Percentiles rank a stretch among this genome's conserved stretches.
Conservation (phyloP, 1,140 invertebrate genomes). For the Teleogryllus occipitalis region DNA sequence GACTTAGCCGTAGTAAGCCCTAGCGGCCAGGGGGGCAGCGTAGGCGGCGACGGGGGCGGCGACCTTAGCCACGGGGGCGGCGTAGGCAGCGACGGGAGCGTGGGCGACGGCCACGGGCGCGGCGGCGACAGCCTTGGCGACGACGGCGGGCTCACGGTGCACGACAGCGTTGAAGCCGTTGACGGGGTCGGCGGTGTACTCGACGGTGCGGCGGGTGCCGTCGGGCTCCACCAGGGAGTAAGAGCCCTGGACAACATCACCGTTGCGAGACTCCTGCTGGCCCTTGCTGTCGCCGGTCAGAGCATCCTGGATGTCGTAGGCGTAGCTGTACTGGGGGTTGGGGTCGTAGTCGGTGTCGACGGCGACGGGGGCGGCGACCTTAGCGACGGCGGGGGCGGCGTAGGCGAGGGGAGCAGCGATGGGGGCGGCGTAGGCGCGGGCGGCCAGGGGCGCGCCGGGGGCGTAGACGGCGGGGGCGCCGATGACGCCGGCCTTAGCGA, state of each 20-base stretch:
- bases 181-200: conserved; percentile 43
- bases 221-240: conserved; percentile 49
- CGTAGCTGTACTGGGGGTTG: conserved; percentile 44
- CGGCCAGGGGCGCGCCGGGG: conserved; percentile 11
- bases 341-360: conserved; percentile 26
- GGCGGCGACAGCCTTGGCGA: conserved; percentile 39
- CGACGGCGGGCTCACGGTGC: conserved; percentile 31
- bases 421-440: conserved; percentile 4
- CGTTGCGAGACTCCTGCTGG: conserved; percentile 43
- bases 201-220: conserved; percentile 45
- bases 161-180: conserved; percentile 51
- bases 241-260: conserved; percentile 45
- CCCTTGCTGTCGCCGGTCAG: conserved; percentile 46
- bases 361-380: conserved; percentile 26
- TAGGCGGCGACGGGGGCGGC: neutral
- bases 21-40: conserved; percentile 15
- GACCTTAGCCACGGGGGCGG: conserved; percentile 10
- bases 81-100: conserved; percentile 7
- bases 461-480: conserved; percentile 27
- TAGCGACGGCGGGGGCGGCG: conserved; percentile 18
- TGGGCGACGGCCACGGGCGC: conserved; percentile 13
- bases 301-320: conserved; percentile 45
- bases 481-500: conserved; percentile 25
- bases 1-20: neutral
- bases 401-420: conserved; percentile 13